Percentiles rank a stretch among this genome's conserved stretches.
Conservation (phyloP, 2,113 vertebrate genomes). For the Ophiodon elongatus region DNA sequence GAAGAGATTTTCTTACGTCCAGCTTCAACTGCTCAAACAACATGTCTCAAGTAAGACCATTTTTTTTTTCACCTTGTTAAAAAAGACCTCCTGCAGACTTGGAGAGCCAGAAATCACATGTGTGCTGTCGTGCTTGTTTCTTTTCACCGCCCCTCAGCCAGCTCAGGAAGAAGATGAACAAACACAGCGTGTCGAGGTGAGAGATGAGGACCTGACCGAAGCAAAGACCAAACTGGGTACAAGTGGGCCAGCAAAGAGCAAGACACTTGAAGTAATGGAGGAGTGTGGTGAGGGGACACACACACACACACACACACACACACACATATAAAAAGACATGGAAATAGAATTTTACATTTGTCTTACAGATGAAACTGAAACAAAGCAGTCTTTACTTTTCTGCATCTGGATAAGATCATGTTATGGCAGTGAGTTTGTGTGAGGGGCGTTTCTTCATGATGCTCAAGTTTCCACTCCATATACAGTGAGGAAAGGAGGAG, state of each 20-base stretch:
- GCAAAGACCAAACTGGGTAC: conserved; percentile 85
- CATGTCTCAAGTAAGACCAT: conserved; percentile 79
- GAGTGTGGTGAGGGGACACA: conserved; percentile 88
- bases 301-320: background rate
- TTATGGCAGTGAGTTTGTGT: conserved; percentile 17
- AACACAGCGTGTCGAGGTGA: conserved; percentile 90
- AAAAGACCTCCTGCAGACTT: background rate
- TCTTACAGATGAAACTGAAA: background rate
- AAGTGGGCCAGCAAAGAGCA: conserved; percentile 89
- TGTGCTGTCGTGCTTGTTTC: background rate
- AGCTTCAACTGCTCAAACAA: conserved; percentile 32
- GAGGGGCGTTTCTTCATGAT: conserved; percentile 42
- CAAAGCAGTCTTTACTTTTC: conserved; percentile 1
- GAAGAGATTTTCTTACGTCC: conserved; percentile 10
- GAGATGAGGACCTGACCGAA: conserved; percentile 91
- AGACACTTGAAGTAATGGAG: conserved; percentile 95
- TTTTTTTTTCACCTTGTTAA: background rate
- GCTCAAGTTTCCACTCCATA: conserved; percentile 83
- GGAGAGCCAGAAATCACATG: background rate
- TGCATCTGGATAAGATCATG: conserved; percentile 15
- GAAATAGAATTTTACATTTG: background rate
- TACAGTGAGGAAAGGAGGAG: conserved; percentile 60
- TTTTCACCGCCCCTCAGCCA: conserved; percentile 48
- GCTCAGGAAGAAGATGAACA: conserved; percentile 80
- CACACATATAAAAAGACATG: background rate